phyloP scores from a whole-genome alignment of 1,140 invertebrate species.

The Hestina assimilis region DNA sequence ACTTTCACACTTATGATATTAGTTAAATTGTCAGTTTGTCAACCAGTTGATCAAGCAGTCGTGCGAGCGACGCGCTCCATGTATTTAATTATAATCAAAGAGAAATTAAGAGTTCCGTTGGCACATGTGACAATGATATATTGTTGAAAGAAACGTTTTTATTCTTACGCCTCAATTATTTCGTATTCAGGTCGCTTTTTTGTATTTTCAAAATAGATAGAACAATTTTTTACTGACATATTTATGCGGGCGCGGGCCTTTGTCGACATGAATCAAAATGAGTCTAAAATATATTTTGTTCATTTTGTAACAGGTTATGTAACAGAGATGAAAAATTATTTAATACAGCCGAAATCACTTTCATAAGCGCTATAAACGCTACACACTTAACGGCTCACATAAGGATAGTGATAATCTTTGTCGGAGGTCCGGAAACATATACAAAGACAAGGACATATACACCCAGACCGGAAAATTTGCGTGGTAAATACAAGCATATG shows the following conservation, averaged over 20 bases:
- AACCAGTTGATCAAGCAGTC: neutral
- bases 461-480: no score
- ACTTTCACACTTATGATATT: no score
- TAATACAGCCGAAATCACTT: no score
- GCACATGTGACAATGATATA: slow-evolving; percentile 11
- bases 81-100: slow-evolving; percentile 14
- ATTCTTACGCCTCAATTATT: slow-evolving; percentile 9
- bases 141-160: slow-evolving; percentile 4
- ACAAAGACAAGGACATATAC: no score
- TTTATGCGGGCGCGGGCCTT: neutral
- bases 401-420: no score
- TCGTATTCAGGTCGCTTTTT: neutral
- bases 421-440: no score
- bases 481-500: no score
- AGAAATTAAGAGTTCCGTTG: slow-evolving; percentile 4
- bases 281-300: no score
- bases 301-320: no score
- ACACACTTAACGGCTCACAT: no score
- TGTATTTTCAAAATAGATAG: neutral
- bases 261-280: neutral
- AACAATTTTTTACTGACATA: neutral
- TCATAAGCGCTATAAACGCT: no score
- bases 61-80: neutral
- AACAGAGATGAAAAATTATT: no score
- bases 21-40: neutral